Percentiles rank a stretch among this genome's conserved stretches.
These are phyloP conservation scores for Drosophila funebris DNA, from an alignment of 1,140 invertebrate genomes.

Conservation along the genomic window DNA sequence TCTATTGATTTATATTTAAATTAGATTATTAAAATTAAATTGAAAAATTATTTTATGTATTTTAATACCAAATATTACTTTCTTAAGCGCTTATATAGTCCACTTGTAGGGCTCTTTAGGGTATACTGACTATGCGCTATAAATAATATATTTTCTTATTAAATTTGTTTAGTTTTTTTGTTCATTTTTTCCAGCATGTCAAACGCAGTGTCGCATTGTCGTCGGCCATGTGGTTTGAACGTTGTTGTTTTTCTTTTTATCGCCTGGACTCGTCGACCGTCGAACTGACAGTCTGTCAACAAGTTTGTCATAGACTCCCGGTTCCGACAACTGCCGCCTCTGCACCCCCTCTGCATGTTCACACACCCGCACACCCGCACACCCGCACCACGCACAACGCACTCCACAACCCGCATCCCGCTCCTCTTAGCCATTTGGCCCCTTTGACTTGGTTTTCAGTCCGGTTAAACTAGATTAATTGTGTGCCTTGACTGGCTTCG, in stretches of 20 bases:
- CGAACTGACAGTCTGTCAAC: slow-evolving; percentile 69
- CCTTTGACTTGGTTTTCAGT: slow-evolving; percentile 61
- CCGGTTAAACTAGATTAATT: slow-evolving; percentile 82
- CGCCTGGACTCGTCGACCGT: slow-evolving; percentile 19
- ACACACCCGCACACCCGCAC: no score
- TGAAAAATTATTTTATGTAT: no score
- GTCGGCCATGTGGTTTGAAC: slow-evolving; percentile 40
- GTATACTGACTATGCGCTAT: neutral
- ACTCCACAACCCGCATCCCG: no score
- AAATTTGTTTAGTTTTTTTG: slow-evolving; percentile 32
- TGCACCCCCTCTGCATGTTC: no score
- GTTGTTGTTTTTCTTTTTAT: slow-evolving; percentile 10
- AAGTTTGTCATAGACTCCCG: slow-evolving; percentile 67
- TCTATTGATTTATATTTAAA: no score
- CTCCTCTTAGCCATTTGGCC: slow-evolving; percentile 19
- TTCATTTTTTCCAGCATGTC: slow-evolving; percentile 20
- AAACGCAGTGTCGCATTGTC: slow-evolving; percentile 37
- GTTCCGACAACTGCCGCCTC: slow-evolving; percentile 32
- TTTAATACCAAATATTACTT: no score
- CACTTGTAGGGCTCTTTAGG: neutral
- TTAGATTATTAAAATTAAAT: no score
- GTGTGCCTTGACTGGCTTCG: slow-evolving; percentile 50
- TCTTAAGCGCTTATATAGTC: no score
- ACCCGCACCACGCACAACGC: no score
- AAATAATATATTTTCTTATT: neutral